Evolutionary conservation across 1,140 invertebrate genomes (phyloP).

Genomic region (Vanessa tameamea): DNA sequence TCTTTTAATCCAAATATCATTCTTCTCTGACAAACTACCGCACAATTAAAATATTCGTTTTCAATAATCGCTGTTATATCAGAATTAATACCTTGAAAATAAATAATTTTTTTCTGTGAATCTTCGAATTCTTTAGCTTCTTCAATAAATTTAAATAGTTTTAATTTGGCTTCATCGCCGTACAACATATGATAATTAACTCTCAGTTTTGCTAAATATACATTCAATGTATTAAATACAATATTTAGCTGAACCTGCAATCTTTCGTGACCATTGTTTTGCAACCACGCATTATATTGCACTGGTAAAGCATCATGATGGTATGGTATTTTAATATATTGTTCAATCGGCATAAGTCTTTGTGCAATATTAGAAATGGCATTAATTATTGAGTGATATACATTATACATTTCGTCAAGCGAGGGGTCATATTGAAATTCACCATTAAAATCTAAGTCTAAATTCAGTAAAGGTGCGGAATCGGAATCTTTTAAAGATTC

Average conservation of each 20-base stretch:
- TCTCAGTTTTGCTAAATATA: conserved; percentile 66
- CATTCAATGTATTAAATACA: conserved; percentile 64
- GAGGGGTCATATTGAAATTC: conserved; percentile 77
- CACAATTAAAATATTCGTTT: conserved; percentile 83
- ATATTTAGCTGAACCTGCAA: conserved; percentile 65
- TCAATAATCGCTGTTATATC: conserved; percentile 82
- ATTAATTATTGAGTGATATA: conserved; percentile 74
- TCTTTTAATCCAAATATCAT: conserved; percentile 71
- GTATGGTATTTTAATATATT: conserved; percentile 72
- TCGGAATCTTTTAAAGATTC: conserved; percentile 60
- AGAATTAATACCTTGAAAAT: conserved; percentile 82
- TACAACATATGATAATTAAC: conserved; percentile 68
- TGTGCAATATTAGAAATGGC: conserved; percentile 73
- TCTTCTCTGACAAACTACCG: conserved; percentile 65
- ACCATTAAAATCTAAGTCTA: conserved; percentile 76
- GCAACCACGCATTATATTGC: conserved; percentile 72
- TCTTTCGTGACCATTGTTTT: conserved; percentile 66
- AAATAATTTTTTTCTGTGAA: conserved; percentile 82
- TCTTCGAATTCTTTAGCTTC: conserved; percentile 78
- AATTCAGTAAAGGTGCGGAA: conserved; percentile 64
- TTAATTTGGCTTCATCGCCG: conserved; percentile 55
- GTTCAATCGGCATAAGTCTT: conserved; percentile 78
- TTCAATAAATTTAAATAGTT: conserved; percentile 60
- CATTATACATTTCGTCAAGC: conserved; percentile 66
- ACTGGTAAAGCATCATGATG: conserved; percentile 67